Evolutionary conservation across 2,797 vertebrate species (phyloP).

Genomic region (Kryptopterus vitreolus): DNA sequence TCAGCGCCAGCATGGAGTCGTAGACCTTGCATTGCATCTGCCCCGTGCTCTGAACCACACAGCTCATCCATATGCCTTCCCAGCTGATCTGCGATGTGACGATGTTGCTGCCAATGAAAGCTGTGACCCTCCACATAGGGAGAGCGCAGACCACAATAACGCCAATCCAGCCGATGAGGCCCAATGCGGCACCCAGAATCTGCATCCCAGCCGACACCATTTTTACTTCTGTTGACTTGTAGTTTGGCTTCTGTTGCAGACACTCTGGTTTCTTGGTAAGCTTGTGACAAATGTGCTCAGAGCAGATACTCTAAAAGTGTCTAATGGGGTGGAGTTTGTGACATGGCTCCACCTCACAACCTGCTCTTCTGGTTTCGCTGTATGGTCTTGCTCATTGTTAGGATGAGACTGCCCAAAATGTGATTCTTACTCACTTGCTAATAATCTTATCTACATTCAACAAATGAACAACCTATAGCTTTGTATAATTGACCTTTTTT

Average conservation of each 20-base stretch:
- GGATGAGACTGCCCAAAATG: background rate
- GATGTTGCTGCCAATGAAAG: conserved; percentile 91
- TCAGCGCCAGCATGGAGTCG: conserved; percentile 89
- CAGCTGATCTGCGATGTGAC: conserved; percentile 84
- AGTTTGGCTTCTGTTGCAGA: conserved; percentile 5
- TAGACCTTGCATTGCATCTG: conserved; percentile 98
- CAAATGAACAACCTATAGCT: conserved; percentile 7
- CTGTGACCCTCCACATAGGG: conserved; percentile 92
- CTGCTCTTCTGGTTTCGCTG: conserved; percentile 45
- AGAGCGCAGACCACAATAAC: conserved; percentile 82
- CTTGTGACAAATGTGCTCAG: conserved; percentile 23
- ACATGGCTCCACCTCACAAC: conserved; percentile 28
- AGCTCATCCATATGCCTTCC: conserved; percentile 98
- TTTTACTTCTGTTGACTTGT: conserved; percentile 25
- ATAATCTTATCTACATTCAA: conserved; percentile 3
- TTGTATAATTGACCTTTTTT: conserved; percentile 20
- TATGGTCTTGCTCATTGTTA: conserved; percentile 16
- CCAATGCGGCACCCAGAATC: conserved; percentile 84
- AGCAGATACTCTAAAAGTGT: conserved; percentile 36
- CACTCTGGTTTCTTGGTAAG: conserved; percentile 19
- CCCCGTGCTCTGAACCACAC: conserved; percentile 92
- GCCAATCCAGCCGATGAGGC: conserved; percentile 88
- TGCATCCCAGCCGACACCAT: conserved; percentile 94
- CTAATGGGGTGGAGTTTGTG: conserved; percentile 41
- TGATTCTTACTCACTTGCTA: conserved; percentile 32